Evolutionary conservation across 2,113 vertebrate species (phyloP), one percentile per base, ranked within the genome.

Genomic region (Chroicocephalus ridibundus): DNA sequence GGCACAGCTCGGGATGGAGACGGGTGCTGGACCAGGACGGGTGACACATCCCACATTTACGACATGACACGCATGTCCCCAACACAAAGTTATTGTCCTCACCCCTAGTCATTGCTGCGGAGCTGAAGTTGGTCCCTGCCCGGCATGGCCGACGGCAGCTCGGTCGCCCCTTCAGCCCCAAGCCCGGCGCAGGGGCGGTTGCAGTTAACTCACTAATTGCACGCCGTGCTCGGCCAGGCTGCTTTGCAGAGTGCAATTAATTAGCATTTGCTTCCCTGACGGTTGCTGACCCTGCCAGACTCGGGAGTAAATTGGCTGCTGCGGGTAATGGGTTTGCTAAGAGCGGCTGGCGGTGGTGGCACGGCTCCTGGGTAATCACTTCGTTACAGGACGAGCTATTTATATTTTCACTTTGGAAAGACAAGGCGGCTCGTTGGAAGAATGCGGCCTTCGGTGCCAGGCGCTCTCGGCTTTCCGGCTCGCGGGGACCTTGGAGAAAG

Each of bases 1-100:
- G 54, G 16, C 3, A 55, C 29, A 55, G 3, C 16, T 55, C 3
- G 13, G 54, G 54, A 57, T 32, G 58, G 58, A 61, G 58, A 22
- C 10, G n/a, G 58, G 10, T 7, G 58, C 1, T 10, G 34, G n/a
- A 61, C 19, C 5, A 11, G 32, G 31, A 9, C 2, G 16, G 55
- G 44, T 31, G 57, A 49, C 11, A 11, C 40, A 12, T 42, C 40
- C n/a, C 26, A 5, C 7, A 1, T 58, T 27, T 10, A 54, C 78
- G 31, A 58, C 0, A 0, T 54, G 76, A 21, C 76, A 26, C 25
- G 0, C 6, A 0, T 4, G 14, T 61, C 55, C 26, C 72, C 10
- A 0, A 1, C 6, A 12, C 71, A 2, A 13, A 44, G 6, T 20
- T 6, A 2, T 25, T 13, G 42, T 49, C 49, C 57, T 47, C 27